Conservation (phyloP, 2,888 invertebrate genomes). For the Eueremaeus valkanovi region DNA sequence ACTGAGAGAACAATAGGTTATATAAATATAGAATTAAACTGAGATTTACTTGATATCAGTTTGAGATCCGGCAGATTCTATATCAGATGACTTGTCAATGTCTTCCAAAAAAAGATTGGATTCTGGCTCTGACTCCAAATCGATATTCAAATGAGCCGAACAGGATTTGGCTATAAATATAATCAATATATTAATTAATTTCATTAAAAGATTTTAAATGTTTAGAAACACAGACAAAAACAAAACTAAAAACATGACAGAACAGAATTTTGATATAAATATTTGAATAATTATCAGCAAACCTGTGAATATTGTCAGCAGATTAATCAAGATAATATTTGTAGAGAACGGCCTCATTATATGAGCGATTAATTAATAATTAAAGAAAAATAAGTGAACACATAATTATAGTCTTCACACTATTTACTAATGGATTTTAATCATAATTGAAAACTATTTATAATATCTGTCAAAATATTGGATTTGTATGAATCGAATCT, state of each 20-base stretch:
- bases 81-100: not conserved
- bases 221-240: no score
- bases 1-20: not conserved
- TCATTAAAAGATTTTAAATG: not conserved
- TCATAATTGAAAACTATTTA: not conserved
- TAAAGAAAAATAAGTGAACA: not conserved
- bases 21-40: not conserved
- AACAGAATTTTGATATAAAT: no score
- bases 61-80: not conserved
- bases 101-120: constrained; percentile 14
- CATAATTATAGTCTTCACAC: not conserved
- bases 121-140: constrained; percentile 30
- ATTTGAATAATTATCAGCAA: no score
- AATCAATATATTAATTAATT: not conserved
- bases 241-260: no score
- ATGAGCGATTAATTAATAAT: not conserved
- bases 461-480: no score
- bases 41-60: constrained; percentile 17
- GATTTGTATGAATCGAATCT: no score
- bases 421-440: not conserved
- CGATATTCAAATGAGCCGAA: constrained; percentile 8
- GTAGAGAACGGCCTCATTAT: not conserved
- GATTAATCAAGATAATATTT: not conserved
- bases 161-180: not conserved
- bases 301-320: not conserved